phyloP scores from a whole-genome alignment of 2,113 vertebrate species.

The Ceuthmochares aereus region DNA sequence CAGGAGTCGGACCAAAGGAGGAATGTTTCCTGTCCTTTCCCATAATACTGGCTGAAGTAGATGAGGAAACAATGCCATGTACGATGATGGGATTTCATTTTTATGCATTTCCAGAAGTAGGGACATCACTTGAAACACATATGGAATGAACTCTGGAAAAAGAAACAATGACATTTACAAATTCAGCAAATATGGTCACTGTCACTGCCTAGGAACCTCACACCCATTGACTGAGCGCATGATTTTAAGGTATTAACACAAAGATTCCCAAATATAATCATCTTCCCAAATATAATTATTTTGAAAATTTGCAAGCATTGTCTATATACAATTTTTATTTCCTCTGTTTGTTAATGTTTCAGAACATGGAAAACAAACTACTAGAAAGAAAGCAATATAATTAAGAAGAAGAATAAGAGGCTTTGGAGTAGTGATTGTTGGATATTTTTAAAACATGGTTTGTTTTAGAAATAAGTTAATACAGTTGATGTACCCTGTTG shows the following conservation, averaged over 20 bases:
- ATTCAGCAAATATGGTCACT: not conserved
- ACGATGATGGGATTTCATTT: conserved; percentile 89
- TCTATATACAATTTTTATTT: not conserved
- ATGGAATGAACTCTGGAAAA: conserved; percentile 94
- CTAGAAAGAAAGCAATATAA: not conserved
- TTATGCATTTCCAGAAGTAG: conserved; percentile 97
- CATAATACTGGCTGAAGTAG: conserved; percentile 94
- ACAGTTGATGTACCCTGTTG: not conserved
- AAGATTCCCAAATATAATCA: not conserved
- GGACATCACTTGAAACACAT: conserved; percentile 99
- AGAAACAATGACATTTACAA: not conserved
- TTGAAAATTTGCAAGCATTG: not conserved
- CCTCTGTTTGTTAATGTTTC: not conserved
- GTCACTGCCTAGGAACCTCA: fast-evolving
- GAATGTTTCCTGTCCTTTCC: conserved; percentile 96
- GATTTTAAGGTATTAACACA: not conserved
- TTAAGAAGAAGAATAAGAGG: not conserved
- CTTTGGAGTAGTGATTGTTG: not conserved
- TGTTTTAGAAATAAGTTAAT: not conserved
- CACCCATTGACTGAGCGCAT: fast-evolving
- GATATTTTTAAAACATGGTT: not conserved
- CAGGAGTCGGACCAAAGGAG: conserved; percentile 93
- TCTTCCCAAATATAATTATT: not conserved
- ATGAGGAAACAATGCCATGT: conserved; percentile 96
- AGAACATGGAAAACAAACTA: not conserved